Evolutionary conservation across 2,113 vertebrate species (phyloP).

Genomic region (Polypterus senegalus): DNA sequence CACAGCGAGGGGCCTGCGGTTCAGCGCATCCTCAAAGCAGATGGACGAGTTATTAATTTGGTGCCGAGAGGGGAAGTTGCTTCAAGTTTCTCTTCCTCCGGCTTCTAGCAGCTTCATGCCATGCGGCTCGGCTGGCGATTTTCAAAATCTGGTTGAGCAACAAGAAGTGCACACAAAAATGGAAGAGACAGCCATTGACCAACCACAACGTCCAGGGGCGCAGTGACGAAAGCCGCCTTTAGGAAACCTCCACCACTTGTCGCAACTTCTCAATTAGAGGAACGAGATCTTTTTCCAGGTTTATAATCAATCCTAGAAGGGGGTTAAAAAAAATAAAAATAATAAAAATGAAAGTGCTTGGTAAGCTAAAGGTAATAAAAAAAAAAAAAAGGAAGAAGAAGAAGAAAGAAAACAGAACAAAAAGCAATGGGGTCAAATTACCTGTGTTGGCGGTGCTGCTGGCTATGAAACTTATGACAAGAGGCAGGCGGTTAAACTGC

Average conservation of each 20-base stretch:
- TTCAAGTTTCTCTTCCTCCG: too few species aligned
- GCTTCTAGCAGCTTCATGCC: too few species aligned
- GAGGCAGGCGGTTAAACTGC: constrained; percentile 87
- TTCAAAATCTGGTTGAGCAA: too few species aligned
- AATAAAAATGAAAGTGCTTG: neutral
- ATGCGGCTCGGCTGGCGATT: too few species aligned
- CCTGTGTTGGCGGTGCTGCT: constrained; percentile 89
- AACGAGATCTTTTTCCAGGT: constrained; percentile 85
- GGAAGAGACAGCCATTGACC: too few species aligned
- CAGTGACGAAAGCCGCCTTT: constrained; percentile 20
- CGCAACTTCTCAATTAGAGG: constrained; percentile 82
- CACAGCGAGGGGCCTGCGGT: too few species aligned
- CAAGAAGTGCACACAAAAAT: too few species aligned
- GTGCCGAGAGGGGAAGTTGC: too few species aligned
- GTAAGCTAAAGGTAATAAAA: constrained; percentile 4
- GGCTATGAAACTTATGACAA: constrained; percentile 95
- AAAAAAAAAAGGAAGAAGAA: neutral
- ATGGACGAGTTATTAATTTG: too few species aligned
- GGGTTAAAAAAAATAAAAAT: constrained; percentile 18
- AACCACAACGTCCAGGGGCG: too few species aligned
- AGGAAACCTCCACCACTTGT: constrained; percentile 88
- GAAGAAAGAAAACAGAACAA: neutral
- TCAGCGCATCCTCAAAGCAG: too few species aligned
- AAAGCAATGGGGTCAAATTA: constrained; percentile 27
- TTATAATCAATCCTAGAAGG: constrained; percentile 75